Conservation (phyloP, 2,888 invertebrate species). For the Mesorhabditis sp. region DNA sequence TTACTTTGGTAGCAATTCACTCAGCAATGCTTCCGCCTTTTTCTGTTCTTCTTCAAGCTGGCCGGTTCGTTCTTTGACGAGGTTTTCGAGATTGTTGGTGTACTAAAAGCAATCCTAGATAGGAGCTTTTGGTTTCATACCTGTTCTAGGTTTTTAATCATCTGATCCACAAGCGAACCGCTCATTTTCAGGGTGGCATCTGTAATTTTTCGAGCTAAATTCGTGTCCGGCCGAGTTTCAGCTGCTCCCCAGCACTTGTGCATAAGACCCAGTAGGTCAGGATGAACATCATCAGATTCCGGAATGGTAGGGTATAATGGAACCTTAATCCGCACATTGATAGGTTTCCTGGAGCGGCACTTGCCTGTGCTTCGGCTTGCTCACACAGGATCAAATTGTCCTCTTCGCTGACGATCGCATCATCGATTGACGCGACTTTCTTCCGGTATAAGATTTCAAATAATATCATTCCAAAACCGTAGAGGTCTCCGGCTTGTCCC, state of each 20-base stretch:
- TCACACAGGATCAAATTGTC: conserved; percentile 43
- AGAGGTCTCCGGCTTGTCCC: conserved; percentile 39
- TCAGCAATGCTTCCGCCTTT: conserved; percentile 42
- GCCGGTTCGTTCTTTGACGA: conserved; percentile 41
- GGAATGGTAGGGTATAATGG: conserved; percentile 37
- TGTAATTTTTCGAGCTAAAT: conserved; percentile 49
- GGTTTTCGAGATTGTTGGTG: conserved; percentile 42
- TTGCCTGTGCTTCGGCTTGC: conserved; percentile 27
- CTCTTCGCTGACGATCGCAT: conserved; percentile 31
- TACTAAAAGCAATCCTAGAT: conserved; percentile 21
- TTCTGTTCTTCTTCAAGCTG: conserved; percentile 44
- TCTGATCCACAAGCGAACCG: conserved; percentile 53
- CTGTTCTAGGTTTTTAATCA: conserved; percentile 48
- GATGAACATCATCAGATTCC: conserved; percentile 34
- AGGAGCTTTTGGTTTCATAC: neutral
- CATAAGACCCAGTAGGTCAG: conserved; percentile 41
- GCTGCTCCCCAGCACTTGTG: conserved; percentile 33
- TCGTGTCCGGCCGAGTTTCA: conserved; percentile 36
- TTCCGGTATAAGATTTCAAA: conserved; percentile 42
- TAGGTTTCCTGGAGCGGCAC: neutral
- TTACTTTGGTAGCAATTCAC: conserved; percentile 47
- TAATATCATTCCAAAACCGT: conserved; percentile 49
- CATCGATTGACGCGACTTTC: conserved; percentile 29
- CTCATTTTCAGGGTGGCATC: conserved; percentile 54
- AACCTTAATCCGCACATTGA: conserved; percentile 13